Evolutionary conservation across 2,888 invertebrate genomes (phyloP).

Genomic region (Spatulosminthurus flaviceps): DNA sequence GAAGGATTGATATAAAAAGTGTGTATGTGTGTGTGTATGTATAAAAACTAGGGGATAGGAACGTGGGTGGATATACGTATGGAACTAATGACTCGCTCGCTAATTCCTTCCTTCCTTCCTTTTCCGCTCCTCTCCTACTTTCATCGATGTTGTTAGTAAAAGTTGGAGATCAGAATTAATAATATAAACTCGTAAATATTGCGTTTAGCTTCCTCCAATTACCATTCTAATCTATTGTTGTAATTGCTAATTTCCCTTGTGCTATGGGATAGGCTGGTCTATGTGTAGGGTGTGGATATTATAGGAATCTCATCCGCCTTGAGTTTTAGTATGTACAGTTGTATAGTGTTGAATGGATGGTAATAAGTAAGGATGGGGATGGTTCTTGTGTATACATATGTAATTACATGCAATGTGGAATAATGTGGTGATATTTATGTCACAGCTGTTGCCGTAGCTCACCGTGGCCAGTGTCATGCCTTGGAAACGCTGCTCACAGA

Average conservation of each 20-base stretch:
- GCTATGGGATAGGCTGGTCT: too few relatives aligned
- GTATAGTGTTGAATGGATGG: too few relatives aligned
- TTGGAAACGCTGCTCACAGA: background rate
- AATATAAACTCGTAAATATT: conserved; percentile 37
- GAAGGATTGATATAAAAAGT: too few relatives aligned
- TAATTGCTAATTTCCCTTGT: conserved; percentile 19
- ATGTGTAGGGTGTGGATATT: too few relatives aligned
- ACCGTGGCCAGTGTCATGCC: background rate
- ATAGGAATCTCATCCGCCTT: too few relatives aligned
- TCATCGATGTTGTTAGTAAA: background rate
- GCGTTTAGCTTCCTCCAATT: conserved; percentile 31
- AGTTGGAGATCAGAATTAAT: conserved; percentile 20
- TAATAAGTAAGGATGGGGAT: too few relatives aligned
- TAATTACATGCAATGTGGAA: background rate
- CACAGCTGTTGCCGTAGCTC: conserved; percentile 14
- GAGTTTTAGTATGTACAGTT: too few relatives aligned
- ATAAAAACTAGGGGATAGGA: too few relatives aligned
- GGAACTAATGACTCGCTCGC: conserved; percentile 10
- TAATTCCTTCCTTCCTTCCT: conserved; percentile 12
- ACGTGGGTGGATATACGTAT: background rate
- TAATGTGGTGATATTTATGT: conserved; percentile 18
- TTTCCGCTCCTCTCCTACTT: background rate
- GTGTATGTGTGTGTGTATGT: too few relatives aligned
- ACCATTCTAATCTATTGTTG: conserved; percentile 37
- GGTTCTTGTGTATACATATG: background rate